Conservation (phyloP, 2,797 vertebrate genomes). For the Bucorvus abyssinicus region DNA sequence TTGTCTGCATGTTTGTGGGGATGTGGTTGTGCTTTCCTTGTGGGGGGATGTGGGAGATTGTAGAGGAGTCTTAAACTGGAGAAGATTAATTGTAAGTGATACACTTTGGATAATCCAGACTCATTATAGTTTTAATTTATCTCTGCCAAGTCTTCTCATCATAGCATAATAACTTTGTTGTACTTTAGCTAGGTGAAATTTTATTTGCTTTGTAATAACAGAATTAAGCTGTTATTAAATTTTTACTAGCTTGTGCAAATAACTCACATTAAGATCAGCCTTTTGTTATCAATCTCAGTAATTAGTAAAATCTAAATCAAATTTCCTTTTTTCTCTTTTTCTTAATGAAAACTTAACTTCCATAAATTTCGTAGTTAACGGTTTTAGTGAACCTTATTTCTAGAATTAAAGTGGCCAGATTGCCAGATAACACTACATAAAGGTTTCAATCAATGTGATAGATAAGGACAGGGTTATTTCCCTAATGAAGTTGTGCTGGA, state of each 20-base stretch:
- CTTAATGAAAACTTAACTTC: not conserved
- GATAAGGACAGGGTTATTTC: not conserved
- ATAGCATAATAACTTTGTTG: not conserved
- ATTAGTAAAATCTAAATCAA: not conserved
- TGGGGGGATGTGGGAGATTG: accelerated
- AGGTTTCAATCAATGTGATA: not conserved
- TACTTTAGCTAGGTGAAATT: not conserved
- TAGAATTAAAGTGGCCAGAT: not conserved
- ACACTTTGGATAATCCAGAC: not conserved
- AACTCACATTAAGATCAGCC: not conserved
- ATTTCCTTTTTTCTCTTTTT: not conserved
- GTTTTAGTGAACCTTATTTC: not conserved
- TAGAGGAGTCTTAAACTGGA: not conserved
- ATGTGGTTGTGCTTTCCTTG: not conserved
- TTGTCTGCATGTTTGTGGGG: not conserved
- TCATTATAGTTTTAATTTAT: not conserved
- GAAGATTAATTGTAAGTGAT: not conserved
- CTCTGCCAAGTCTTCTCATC: not conserved
- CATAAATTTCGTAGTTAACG: not conserved
- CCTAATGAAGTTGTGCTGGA: not conserved
- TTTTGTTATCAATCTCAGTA: not conserved
- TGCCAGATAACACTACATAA: not conserved
- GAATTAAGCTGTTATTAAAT: not conserved
- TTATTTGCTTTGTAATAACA: not conserved
- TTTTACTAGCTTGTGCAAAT: not conserved